Conservation (phyloP, 2,797 vertebrate species). For the Hemitrygon akajei region DNA sequence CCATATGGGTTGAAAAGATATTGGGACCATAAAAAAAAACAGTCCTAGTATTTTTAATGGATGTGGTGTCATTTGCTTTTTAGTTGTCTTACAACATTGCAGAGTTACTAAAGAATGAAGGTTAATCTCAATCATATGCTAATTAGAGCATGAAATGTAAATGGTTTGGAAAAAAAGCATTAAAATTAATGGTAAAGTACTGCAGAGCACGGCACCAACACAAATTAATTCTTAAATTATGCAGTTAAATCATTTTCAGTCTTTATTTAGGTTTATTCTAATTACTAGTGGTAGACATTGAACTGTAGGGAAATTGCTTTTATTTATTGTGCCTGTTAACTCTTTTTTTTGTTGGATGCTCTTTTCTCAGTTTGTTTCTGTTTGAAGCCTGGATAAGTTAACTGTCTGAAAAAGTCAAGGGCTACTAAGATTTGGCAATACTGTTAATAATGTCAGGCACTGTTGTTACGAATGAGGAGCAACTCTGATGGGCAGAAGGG, state of each 20-base stretch:
- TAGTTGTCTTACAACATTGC: neutral
- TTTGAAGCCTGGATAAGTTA: neutral
- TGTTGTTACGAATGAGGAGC: too few relatives aligned
- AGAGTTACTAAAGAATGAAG: neutral
- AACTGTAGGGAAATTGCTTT: neutral
- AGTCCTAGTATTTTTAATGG: neutral
- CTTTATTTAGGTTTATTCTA: neutral
- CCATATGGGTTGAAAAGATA: neutral
- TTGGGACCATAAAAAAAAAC: neutral
- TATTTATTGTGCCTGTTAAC: neutral
- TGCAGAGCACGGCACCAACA: neutral
- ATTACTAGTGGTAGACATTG: neutral
- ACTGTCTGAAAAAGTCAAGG: neutral
- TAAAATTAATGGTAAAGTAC: neutral
- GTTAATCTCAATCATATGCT: neutral
- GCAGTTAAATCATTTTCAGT: neutral
- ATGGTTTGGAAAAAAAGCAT: neutral
- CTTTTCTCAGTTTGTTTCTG: neutral
- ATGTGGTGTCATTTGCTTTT: neutral
- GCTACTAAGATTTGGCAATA: neutral
- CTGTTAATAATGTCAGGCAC: neutral
- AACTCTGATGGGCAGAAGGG: too few relatives aligned
- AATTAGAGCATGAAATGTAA: neutral
- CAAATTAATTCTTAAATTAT: neutral
- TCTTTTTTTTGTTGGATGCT: neutral